These are phyloP conservation scores for Malurus splendens DNA, from an alignment of 2,797 vertebrate genomes.

Conservation along the genomic window DNA sequence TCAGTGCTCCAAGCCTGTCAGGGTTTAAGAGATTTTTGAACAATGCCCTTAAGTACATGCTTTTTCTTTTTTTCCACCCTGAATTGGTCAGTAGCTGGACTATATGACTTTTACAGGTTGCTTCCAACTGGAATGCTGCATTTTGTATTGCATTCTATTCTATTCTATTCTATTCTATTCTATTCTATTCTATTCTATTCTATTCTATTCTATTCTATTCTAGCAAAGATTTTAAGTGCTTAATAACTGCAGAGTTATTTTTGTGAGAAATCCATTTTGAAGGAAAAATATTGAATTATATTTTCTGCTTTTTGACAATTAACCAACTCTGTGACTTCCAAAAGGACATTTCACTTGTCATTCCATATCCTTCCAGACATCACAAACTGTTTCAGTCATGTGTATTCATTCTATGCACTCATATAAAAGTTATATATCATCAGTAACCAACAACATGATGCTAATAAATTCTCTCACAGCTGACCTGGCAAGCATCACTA, in stretches of 20 bases:
- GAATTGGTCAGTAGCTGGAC: neutral
- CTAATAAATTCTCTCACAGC: neutral
- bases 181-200: neutral
- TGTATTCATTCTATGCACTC: neutral
- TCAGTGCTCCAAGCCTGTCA: neutral
- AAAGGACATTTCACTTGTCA: neutral
- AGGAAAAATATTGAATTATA: neutral
- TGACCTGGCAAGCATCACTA: neutral
- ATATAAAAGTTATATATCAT: neutral
- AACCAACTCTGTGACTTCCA: neutral
- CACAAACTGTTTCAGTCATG: neutral
- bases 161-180: neutral
- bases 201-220: neutral
- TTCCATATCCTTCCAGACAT: neutral
- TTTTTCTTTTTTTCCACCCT: neutral
- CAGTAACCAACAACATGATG: neutral
- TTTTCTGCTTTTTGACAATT: neutral
- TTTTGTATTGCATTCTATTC: neutral
- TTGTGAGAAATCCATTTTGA: neutral
- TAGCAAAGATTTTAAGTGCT: neutral
- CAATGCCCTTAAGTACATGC: fast-evolving
- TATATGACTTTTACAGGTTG: neutral
- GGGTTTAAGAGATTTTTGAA: neutral
- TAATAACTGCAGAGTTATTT: neutral
- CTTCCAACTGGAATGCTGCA: neutral